Evolutionary conservation across 2,888 invertebrate genomes (phyloP).

Genomic region (Monopis laevigella): DNA sequence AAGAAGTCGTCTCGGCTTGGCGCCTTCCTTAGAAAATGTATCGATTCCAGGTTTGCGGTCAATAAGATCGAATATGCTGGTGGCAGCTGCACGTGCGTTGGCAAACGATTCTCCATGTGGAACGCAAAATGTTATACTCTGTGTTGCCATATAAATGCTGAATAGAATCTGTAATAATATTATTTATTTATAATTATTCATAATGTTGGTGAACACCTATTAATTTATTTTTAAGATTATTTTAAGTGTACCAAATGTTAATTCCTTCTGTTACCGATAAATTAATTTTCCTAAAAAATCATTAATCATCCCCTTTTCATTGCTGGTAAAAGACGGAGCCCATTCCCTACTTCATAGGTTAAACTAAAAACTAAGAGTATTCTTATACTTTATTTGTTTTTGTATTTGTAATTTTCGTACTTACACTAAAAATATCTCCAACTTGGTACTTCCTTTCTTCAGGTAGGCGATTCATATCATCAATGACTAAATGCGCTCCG

Average conservation of each 20-base stretch:
- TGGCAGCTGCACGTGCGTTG: conserved; percentile 77
- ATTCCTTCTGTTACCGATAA: no score
- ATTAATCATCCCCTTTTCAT: no score
- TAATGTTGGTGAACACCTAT: no score
- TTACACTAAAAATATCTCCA: conserved; percentile 74
- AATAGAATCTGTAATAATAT: conserved; percentile 69
- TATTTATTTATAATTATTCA: no score
- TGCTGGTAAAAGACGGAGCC: no score
- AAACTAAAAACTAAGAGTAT: no score
- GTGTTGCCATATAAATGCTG: conserved; percentile 78
- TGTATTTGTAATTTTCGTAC: conserved; percentile 21
- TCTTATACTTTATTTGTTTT: no score
- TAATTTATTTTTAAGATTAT: no score
- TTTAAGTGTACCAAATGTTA: no score
- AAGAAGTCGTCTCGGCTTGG: conserved; percentile 61
- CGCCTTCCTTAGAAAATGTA: conserved; percentile 69
- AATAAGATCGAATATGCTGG: conserved; percentile 75
- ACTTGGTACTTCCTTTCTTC: conserved; percentile 72
- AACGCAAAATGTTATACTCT: conserved; percentile 78
- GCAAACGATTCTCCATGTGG: conserved; percentile 81
- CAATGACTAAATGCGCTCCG: conserved; percentile 74
- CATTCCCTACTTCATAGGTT: no score
- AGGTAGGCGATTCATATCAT: conserved; percentile 63
- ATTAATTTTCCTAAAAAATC: no score
- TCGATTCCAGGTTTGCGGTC: conserved; percentile 78